These are phyloP conservation scores for Pachycephus smyrnensis DNA, from an alignment of 2,888 invertebrate species.

Conservation along the genomic window DNA sequence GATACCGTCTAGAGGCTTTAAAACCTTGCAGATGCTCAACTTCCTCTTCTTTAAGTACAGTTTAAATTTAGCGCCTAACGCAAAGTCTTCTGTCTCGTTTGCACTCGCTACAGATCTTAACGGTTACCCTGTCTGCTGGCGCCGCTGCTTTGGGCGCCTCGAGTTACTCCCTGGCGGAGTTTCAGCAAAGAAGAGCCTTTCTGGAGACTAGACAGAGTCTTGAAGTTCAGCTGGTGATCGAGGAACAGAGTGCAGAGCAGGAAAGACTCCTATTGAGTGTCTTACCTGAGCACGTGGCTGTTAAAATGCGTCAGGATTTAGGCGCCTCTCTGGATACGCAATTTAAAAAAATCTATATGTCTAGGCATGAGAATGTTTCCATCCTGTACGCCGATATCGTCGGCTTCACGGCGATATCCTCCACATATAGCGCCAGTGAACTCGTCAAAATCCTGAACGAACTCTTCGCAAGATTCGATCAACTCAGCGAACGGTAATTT, in stretches of 20 bases:
- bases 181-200: slow-evolving; percentile 89
- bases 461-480: slow-evolving; percentile 94
- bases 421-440: slow-evolving; percentile 95
- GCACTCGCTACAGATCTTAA: slow-evolving; percentile 47
- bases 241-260: slow-evolving; percentile 94
- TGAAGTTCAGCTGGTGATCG: slow-evolving; percentile 91
- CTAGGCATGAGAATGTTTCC: slow-evolving; percentile 96
- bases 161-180: slow-evolving; percentile 82
- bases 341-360: slow-evolving; percentile 98
- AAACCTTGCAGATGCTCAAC: slow-evolving; percentile 1
- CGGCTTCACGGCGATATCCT: slow-evolving; percentile 96
- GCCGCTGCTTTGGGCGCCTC: slow-evolving; percentile 82
- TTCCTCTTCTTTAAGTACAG: background rate
- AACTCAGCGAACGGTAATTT: slow-evolving; percentile 72
- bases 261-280: slow-evolving; percentile 93
- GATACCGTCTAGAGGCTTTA: background rate
- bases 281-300: slow-evolving; percentile 94
- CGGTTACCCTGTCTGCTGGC: slow-evolving; percentile 62
- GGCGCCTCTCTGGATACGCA: slow-evolving; percentile 89
- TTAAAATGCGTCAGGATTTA: slow-evolving; percentile 95
- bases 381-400: slow-evolving; percentile 98
- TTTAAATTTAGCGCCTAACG: slow-evolving; percentile 1
- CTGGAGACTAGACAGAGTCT: slow-evolving; percentile 91
- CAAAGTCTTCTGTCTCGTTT: background rate
- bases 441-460: slow-evolving; percentile 96